Evolutionary conservation across 2,113 vertebrate species (phyloP), one percentile per base, ranked within the genome.

Genomic region (Cebus imitator): DNA sequence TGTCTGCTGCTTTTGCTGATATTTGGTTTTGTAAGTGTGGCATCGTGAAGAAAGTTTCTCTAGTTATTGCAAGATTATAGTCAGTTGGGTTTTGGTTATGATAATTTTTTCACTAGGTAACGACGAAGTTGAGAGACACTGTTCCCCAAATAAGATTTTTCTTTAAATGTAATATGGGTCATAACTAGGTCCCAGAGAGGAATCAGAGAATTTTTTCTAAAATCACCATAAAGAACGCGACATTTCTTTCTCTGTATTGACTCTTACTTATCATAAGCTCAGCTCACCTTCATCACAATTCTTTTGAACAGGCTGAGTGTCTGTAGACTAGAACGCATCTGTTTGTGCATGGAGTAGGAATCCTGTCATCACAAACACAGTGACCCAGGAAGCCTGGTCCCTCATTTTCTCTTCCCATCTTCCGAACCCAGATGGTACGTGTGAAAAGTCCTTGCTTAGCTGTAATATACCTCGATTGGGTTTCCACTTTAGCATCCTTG

Each of bases 1-100:
- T 35, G 81, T 66, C 64, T 32, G 40, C 32, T 86, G 86, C 45
- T 82, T 92, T 88, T 85, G 50, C 76, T 61, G 80, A 7, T 50
- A n/a, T 55, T 91, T 87, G 55, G 58, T 96, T 87, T 93, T 80
- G 48, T 43, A 87, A 95, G 66, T 83, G 48, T 92, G 23, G 17
- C 83, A 94, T 80, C 64, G 68, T 94, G 17, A 97, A 83, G 87
- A 79, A 91, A 92, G 43, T 1, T 23, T 91, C 35, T 82, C 50
- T 83, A 35, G 58, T 27, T 87, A 72, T 9, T 93, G 20, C 32
- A 8, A 94, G 11, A 70, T 72, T 89, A 35, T 82, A 73, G 37
- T 79, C 37, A 93, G 27, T 73, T 95, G 66, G 17, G 1, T 76
- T 97, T 87, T 43, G 8, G 18, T 70, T 87, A 48, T 52, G 20